phyloP scores from a whole-genome alignment of 2,113 vertebrate genomes.

The Cyanoderma ruficeps region DNA sequence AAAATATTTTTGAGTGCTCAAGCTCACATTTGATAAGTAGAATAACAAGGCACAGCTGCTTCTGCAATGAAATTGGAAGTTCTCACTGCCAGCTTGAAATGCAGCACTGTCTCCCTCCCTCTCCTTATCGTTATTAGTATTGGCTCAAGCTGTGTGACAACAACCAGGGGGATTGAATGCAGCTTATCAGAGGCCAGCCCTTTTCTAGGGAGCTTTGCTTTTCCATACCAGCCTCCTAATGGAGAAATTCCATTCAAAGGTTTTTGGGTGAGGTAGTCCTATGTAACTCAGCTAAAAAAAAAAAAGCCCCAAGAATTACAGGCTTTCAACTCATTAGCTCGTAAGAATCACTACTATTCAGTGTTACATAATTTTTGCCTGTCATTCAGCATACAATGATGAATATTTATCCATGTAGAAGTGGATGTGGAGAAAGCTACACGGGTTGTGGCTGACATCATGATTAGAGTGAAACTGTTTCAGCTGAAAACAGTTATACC shows the following conservation, averaged over 20 bases:
- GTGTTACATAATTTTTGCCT: neutral
- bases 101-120: neutral
- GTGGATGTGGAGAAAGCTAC: neutral
- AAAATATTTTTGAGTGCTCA: neutral
- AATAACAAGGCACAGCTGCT: neutral
- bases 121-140: fast-evolving
- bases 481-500: neutral
- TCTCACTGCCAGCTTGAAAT: neutral
- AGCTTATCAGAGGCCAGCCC: neutral
- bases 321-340: neutral
- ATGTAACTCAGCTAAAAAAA: neutral
- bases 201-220: neutral
- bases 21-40: neutral
- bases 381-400: neutral
- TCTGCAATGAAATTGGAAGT: neutral
- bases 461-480: neutral
- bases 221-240: neutral
- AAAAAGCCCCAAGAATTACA: neutral
- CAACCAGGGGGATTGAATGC: neutral
- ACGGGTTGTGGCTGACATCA: neutral
- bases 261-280: neutral
- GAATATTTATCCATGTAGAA: neutral
- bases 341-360: neutral
- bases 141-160: neutral
- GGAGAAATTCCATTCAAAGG: neutral